Evolutionary conservation across 2,888 invertebrate species (phyloP), one percentile per base, ranked within the genome.

Genomic region (Stramonita haemastoma): DNA sequence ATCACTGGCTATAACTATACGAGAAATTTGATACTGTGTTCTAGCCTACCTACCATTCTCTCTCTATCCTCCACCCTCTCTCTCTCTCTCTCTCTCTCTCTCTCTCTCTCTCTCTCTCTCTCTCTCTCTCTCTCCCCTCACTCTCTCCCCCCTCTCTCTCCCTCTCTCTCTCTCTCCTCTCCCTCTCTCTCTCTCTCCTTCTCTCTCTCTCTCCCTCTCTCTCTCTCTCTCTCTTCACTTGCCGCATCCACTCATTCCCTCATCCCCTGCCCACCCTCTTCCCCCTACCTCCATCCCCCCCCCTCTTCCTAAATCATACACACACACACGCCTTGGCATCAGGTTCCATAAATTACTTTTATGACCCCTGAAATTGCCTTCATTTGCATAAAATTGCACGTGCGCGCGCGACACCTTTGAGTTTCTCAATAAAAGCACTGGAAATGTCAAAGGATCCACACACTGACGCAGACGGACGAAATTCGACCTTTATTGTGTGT

Each of bases 381-480:
- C 81, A 83, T 83, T 83, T 83, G 81, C 81, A 83, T 83, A 83
- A 83, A 83, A 83, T 83, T 83, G 81, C 81, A 83, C 81, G 81
- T 83, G 81, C 81, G 81, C 81, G 81, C 81, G 81, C 81, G 81
- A 36, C 81, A 83, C 81, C 81, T 83, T 83, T 83, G 36, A 83
- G 81, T 36, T 83, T 46, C 81, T 46, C 81, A 83, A 46, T 83
- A 83, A 83, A 83, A 83, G 81, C 81, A 22, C 36, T 83, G 81
- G 8, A 83, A 83, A 83, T 83, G 81, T 83, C 81, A 83, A 46
- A 36, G 81, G 46, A 83, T 83, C 81, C 81, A 83, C 81, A 29
- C 81, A 11, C 22, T 46, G 46, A 22, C 81, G 46, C 81, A 46
- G 26, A 36, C 36, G 46, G 46, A 83, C 81, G 81, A 46, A 36